Base-by-base conservation (phyloP, 2,113 vertebrate species). In the Coptodon bakossiorum region DNA sequence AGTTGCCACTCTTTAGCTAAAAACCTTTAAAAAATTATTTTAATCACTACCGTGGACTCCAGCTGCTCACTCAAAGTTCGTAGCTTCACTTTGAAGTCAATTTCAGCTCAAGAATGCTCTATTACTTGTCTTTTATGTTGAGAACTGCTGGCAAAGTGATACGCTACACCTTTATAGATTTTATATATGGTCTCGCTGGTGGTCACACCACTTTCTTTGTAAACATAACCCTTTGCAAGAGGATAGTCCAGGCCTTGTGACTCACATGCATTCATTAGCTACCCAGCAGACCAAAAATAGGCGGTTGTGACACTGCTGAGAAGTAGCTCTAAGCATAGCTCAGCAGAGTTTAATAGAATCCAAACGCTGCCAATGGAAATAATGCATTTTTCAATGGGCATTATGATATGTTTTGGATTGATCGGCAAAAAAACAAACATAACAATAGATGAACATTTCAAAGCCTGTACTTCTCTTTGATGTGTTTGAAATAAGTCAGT, bases 271-370 rank as follows among this genome's bases (percentile, higher is more conserved):
- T 83, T 86, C 40, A 86, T 88, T 85, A 81, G 63, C 92, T 81
- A 61, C 66, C 79, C 53, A 31, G 50, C 68, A 68, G 80, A 84
- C 34, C 87, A 89, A 89, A 93, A 94, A 92, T 89, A 92, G 85
- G 73, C 14, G 52, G 56, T 38, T 80, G 79, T 83, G 43, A 91
- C 66, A 86, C 66, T 87, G 85, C 68, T 3, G 36, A 83, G 85
- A 91, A 82, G 79, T n/a, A 53, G 17, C 78, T 88, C 82, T 85
- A 84, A 89, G 63, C 86, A 87, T 85, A 83, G 73, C 45, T 52
- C 84, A 89, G 53, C 17, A 54, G 24, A 88, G 34, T 84, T 82
- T 57, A 71, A 6, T 19, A 22, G 22, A n/a, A 84, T 7, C 31
- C 7, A 76, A 86, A 54, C 7, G 71, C 45, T 56, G 45, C 80